Evolutionary conservation across 2,888 invertebrate species (phyloP), one percentile per base, ranked within the genome.

Genomic region (Calliopum simillimum): DNA sequence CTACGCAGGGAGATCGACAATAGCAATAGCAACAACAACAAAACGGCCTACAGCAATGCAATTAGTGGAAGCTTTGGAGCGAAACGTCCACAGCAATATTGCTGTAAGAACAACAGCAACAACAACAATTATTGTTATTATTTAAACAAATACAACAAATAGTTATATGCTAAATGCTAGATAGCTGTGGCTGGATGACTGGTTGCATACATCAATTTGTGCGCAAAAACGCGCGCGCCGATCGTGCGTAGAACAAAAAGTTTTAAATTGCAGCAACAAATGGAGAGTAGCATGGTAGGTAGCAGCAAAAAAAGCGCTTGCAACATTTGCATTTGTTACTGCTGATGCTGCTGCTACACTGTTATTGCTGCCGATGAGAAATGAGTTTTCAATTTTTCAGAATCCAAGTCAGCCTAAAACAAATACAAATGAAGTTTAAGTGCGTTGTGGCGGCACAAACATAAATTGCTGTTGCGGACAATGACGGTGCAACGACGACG

Each of bases 111-210:
- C 33, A 33, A 33, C n/a, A n/a, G 33, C 33, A 4, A 43, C 64
- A 65, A 65, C 53, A 53, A 65, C 65, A 58, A 41, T 64, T 74
- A 68, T 63, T 73, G 53, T 65, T 64, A 64, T 63, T 51, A 25
- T 19, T 12, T 56, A 33, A 56, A 33, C 33, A 56, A 25, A 33
- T 21, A 25, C 25, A 56, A 23, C 11, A 25, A 56, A 23, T 51
- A 12, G n/a, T 33, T 33, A 63, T 49, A 51, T 14, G 46, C n/a
- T 13, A 0, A 55, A 55, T 2, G 21, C 14, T n/a, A n/a, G n/a
- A n/a, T n/a, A 13, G 4, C 19, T 25, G 23, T 19, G 23, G 23
- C 56, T 25, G 14, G 25, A 11, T 33, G 8, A 49, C 21, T 16
- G 47, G 14, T 2, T 33, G 33, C 33, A 33, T 33, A 8, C 41